These are phyloP conservation scores for Phthorimaea operculella DNA, from an alignment of 1,140 invertebrate species.

Conservation along the genomic window DNA sequence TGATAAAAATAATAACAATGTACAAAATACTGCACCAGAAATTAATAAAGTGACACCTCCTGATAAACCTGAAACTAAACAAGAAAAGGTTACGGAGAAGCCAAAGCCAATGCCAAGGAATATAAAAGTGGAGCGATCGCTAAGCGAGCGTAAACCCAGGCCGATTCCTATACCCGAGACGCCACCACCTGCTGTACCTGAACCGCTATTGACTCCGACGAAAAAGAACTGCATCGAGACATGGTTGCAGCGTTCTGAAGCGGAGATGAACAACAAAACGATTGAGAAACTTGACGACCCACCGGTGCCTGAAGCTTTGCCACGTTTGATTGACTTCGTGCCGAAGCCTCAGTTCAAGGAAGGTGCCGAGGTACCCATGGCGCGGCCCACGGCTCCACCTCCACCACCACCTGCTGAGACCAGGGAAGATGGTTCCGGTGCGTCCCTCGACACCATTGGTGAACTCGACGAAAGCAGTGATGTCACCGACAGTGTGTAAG, in stretches of 20 bases:
- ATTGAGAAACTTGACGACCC: conserved; percentile 44
- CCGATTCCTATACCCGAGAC: conserved; percentile 42
- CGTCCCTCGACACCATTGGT: conserved; percentile 73
- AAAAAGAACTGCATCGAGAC: conserved; percentile 66
- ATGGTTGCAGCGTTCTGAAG: conserved; percentile 63
- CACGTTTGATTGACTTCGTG: conserved; percentile 75
- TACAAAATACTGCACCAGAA: conserved; percentile 27
- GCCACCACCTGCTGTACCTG: conserved; percentile 29
- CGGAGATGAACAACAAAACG: conserved; percentile 53
- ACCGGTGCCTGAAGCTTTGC: conserved; percentile 62
- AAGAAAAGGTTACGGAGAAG: conserved; percentile 32
- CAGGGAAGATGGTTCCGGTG: conserved; percentile 58
- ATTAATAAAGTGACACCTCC: conserved; percentile 15
- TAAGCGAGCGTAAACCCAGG: conserved; percentile 47
- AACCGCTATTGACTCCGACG: conserved; percentile 59
- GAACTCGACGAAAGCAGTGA: conserved; percentile 72
- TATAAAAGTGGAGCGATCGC: conserved; percentile 52
- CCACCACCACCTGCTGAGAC: conserved; percentile 51
- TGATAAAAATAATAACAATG: conserved; percentile 58
- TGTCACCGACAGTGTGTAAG: conserved; percentile 53
- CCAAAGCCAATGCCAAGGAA: conserved; percentile 62
- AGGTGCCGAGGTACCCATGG: conserved; percentile 33
- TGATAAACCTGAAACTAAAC: conserved; percentile 24
- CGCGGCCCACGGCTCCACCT: conserved; percentile 41
- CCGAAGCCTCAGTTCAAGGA: conserved; percentile 69